Evolutionary conservation across 2,113 vertebrate species (phyloP).

Genomic region (Brachypodius melanocephalos): DNA sequence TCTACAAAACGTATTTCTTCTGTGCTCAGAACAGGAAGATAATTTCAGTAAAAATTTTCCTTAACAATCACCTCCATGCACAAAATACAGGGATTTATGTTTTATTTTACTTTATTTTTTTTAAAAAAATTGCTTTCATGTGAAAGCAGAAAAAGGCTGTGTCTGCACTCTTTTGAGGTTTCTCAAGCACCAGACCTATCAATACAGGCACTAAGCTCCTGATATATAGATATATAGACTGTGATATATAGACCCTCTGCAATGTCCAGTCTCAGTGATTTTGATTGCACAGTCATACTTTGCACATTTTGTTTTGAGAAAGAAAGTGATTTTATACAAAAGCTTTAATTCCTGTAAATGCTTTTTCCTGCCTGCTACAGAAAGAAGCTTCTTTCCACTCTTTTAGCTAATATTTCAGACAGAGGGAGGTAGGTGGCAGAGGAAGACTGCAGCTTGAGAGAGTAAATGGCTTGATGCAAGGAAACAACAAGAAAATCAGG

Average conservation of each 20-base stretch:
- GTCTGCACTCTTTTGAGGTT: background rate
- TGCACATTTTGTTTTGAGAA: background rate
- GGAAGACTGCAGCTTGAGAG: conserved; percentile 27
- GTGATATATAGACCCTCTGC: background rate
- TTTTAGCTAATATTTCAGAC: background rate
- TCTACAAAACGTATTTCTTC: background rate
- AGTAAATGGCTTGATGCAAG: background rate
- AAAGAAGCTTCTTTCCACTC: background rate
- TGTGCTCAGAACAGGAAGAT: background rate
- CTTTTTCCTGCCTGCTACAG: no score
- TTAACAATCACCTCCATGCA: background rate
- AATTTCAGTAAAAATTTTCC: background rate
- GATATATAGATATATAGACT: no score
- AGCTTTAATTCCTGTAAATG: background rate
- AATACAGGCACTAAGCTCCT: background rate
- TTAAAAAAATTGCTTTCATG: background rate
- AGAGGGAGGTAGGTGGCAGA: conserved; percentile 54
- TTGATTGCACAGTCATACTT: background rate
- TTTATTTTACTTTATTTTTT: background rate
- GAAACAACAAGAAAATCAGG: background rate
- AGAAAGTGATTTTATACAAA: background rate
- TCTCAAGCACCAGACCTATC: background rate
- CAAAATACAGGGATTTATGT: fast-evolving
- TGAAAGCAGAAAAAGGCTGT: background rate
- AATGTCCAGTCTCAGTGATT: background rate